Conservation (phyloP, 2,888 invertebrate genomes). For the Protophormia terraenovae region DNA sequence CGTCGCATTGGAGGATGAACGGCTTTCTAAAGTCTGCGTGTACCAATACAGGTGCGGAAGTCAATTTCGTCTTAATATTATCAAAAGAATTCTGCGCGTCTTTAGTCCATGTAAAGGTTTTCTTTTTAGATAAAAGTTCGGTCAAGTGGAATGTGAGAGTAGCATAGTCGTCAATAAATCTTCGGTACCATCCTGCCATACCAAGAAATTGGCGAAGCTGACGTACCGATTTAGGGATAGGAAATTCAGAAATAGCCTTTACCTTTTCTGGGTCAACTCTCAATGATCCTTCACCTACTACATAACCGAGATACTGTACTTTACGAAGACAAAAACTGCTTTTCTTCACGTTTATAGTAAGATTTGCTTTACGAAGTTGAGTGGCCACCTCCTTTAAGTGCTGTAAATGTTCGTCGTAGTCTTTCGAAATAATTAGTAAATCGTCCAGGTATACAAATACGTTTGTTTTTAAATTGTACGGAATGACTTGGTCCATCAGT, state of each 20-base stretch:
- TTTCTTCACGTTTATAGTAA: not conserved
- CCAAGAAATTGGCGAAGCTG: constrained; percentile 11
- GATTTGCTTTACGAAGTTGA: not conserved
- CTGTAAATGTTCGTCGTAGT: not conserved
- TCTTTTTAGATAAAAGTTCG: not conserved
- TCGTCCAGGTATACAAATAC: not conserved
- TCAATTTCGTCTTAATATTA: not conserved
- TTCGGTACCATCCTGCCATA: not conserved
- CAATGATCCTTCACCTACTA: no score
- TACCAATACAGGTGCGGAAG: not conserved
- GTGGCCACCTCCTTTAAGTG: not conserved
- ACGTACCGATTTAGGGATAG: not conserved
- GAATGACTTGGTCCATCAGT: not conserved
- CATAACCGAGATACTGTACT: no score
- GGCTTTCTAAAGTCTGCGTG: not conserved
- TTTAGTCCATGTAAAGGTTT: not conserved
- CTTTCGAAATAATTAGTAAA: not conserved
- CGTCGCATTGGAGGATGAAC: not conserved
- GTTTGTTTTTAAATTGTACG: not conserved
- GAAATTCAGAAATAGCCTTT: no score
- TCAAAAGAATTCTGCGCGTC: not conserved
- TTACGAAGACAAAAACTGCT: not conserved
- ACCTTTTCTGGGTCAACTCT: no score
- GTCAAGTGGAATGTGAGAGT: not conserved
- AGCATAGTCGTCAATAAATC: not conserved